Conservation (phyloP, 2,888 invertebrate species). For the Apamea anceps region DNA sequence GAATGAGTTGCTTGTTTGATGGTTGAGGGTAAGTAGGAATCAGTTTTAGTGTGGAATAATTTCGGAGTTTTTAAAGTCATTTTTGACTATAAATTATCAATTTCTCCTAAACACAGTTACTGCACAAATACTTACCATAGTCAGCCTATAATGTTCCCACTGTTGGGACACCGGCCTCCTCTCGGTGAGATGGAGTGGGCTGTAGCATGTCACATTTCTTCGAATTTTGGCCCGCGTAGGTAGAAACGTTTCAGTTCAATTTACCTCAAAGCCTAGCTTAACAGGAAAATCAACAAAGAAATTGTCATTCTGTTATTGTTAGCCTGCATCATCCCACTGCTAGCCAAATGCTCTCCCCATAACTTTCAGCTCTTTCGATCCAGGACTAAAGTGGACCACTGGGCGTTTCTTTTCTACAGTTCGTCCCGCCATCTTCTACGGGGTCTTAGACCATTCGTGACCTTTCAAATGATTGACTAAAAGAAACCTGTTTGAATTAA, state of each 20-base stretch:
- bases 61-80: not conserved
- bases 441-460: not conserved
- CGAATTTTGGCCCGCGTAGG: too few relatives aligned
- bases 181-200: too few relatives aligned
- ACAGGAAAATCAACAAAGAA: not conserved
- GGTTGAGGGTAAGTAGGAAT: not conserved
- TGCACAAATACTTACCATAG: too few relatives aligned
- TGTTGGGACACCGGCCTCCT: too few relatives aligned
- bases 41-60: not conserved
- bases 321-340: not conserved
- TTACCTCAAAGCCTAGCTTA: not conserved
- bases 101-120: too few relatives aligned
- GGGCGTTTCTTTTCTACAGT: not conserved
- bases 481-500: not conserved
- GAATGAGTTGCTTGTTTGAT: slow-evolving; percentile 4
- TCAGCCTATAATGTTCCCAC: too few relatives aligned
- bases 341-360: not conserved
- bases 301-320: too few relatives aligned
- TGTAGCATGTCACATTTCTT: too few relatives aligned
- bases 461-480: not conserved
- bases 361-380: not conserved
- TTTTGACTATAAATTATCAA: too few relatives aligned
- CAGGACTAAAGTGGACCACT: too few relatives aligned
- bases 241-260: not conserved
- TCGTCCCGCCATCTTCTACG: not conserved